Evolutionary conservation across 2,888 invertebrate genomes (phyloP), one percentile per base, ranked within the genome.

Genomic region (Monopis laevigella): DNA sequence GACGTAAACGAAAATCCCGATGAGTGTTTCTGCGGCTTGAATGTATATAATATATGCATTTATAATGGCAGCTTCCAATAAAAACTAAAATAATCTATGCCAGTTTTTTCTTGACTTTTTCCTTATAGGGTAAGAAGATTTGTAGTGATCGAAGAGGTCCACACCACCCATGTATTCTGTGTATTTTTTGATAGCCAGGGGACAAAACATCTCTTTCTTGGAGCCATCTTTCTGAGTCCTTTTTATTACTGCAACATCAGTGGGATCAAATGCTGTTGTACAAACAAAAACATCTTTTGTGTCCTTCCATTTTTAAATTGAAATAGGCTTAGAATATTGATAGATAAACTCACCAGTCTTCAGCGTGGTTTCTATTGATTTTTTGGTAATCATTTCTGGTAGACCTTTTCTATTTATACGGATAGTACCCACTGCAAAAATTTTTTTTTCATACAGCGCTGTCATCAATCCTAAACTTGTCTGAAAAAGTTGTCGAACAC

Each of bases 131-230:
- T 45, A 45, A 7, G 45, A n/a, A n/a, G n/a, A n/a, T n/a, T n/a
- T n/a, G n/a, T n/a, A n/a, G n/a, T n/a, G n/a, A n/a, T n/a, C n/a
- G n/a, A n/a, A n/a, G n/a, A n/a, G n/a, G n/a, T n/a, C n/a, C n/a
- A n/a, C n/a, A n/a, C n/a, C n/a, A n/a, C 45, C 43, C 43, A 45
- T 45, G 30, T 36, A 24, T 35, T 40, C 28, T 40, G 43, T 45
- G 21, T 45, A 45, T 27, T 45, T 38, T 30, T 36, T 38, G 16
- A 45, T 43, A 36, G 45, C 40, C 16, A 30, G 13, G 34, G 42
- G 45, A 40, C 45, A 45, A 35, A 40, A 42, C 32, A 45, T 40
- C n/a, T 27, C 27, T 27, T 30, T 39, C 16, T 39, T 39, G 24
- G 6, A 7, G 8, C 39, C 39, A 11, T 39, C 27, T 24, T 19